phyloP scores from a whole-genome alignment of 2,888 invertebrate species.

The Amaurobius ferox region DNA sequence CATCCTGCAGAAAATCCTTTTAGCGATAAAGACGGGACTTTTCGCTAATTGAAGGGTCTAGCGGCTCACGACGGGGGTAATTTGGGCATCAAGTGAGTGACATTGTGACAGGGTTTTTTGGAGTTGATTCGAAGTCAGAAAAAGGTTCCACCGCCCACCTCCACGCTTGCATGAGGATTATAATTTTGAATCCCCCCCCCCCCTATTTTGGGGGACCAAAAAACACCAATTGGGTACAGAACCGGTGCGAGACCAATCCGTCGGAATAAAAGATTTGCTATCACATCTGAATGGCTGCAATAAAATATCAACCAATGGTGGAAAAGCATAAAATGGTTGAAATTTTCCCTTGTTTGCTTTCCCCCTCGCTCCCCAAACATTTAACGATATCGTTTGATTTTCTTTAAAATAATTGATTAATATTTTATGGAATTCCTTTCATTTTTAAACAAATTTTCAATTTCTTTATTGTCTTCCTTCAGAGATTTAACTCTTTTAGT shows the following conservation, averaged over 20 bases:
- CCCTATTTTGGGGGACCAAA: too few relatives aligned
- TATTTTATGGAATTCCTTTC: too few relatives aligned
- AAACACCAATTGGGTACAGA: neutral
- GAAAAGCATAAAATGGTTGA: too few relatives aligned
- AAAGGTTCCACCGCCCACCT: conserved; percentile 15
- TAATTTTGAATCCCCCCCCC: neutral
- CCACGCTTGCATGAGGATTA: conserved; percentile 25
- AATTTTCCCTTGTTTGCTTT: too few relatives aligned
- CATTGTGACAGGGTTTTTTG: conserved; percentile 49
- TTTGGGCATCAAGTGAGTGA: conserved; percentile 62
- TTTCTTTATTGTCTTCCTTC: too few relatives aligned
- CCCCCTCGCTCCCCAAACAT: too few relatives aligned
- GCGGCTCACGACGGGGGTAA: conserved; percentile 29
- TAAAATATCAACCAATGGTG: neutral
- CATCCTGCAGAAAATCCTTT: conserved; percentile 61
- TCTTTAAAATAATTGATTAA: too few relatives aligned
- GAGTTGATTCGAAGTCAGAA: conserved; percentile 2
- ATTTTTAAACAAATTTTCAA: too few relatives aligned
- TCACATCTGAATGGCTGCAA: neutral
- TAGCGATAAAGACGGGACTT: conserved; percentile 35
- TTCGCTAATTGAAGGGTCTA: conserved; percentile 52
- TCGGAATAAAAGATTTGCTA: neutral
- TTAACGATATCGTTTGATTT: too few relatives aligned
- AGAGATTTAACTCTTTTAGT: too few relatives aligned
- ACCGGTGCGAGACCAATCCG: neutral